These are phyloP conservation scores for Aproaerema taeniolella DNA, from an alignment of 2,888 invertebrate species.

Conservation along the genomic window DNA sequence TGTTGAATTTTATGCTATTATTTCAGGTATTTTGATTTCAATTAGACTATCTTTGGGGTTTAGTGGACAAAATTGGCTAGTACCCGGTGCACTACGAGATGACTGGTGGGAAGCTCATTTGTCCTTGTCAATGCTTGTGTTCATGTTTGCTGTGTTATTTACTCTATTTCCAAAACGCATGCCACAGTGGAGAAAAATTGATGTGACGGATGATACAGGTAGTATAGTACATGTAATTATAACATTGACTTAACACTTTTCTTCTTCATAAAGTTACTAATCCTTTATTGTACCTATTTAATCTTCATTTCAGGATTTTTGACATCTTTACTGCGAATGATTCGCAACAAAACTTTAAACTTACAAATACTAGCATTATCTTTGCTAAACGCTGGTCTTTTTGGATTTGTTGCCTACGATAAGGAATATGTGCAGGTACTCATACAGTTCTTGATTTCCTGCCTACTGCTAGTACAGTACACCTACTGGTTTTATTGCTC, in stretches of 20 bases:
- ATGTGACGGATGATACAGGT: constrained; percentile 29
- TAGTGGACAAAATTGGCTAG: constrained; percentile 49
- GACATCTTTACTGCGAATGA: constrained; percentile 36
- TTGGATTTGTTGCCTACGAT: constrained; percentile 52
- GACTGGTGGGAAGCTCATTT: constrained; percentile 64
- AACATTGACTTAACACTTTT: neutral
- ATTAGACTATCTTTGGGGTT: constrained; percentile 59
- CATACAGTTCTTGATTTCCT: neutral
- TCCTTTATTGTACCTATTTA: constrained; percentile 1
- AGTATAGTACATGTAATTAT: neutral
- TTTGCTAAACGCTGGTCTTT: constrained; percentile 44
- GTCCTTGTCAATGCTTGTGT: constrained; percentile 47
- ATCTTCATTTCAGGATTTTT: constrained; percentile 35
- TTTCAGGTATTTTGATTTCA: constrained; percentile 55
- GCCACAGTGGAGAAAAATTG: constrained; percentile 31
- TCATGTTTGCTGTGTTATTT: constrained; percentile 59
- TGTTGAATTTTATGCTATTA: neutral
- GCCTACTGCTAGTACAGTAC: neutral
- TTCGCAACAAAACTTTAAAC: constrained; percentile 40
- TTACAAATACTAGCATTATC: constrained; percentile 46
- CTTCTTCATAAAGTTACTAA: neutral
- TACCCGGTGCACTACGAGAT: constrained; percentile 34
- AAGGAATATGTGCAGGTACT: constrained; percentile 46
- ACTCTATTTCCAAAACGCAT: constrained; percentile 50
- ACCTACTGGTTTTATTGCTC: neutral